Evolutionary conservation across 1,140 invertebrate species (phyloP).

Genomic region (Drosophila suzukii): DNA sequence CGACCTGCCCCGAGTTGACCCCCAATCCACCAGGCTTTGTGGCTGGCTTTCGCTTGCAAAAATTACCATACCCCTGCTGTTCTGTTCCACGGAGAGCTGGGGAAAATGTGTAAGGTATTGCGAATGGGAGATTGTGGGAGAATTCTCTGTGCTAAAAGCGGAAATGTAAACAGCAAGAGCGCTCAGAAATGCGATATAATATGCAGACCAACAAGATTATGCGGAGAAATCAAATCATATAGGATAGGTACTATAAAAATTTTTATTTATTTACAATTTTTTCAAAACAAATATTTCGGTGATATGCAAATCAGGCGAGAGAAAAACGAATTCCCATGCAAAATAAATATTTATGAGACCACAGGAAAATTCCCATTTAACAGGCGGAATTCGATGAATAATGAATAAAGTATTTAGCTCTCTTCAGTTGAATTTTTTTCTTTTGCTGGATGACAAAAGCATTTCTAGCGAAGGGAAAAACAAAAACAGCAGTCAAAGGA

Average conservation of each 20-base stretch:
- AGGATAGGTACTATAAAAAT: neutral
- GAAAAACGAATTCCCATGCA: conserved; percentile 31
- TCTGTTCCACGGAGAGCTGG: conserved; percentile 5
- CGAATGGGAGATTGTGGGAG: conserved; percentile 15
- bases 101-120: conserved; percentile 12
- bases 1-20: conserved; percentile 19
- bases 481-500: conserved; percentile 14
- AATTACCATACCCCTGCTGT: conserved; percentile 40
- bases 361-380: conserved; percentile 29
- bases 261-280: neutral
- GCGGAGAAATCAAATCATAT: conserved; percentile 3
- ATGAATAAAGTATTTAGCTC: conserved; percentile 20
- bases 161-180: conserved; percentile 62
- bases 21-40: conserved; percentile 18
- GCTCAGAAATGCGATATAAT: conserved; percentile 5
- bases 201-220: conserved; percentile 10
- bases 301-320: conserved; percentile 19
- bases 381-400: conserved; percentile 47
- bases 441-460: conserved; percentile 28
- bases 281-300: conserved; percentile 18
- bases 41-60: conserved; percentile 46
- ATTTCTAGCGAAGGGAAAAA: conserved; percentile 19
- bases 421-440: neutral
- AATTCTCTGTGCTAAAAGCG: conserved; percentile 37
- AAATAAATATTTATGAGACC: conserved; percentile 59